Percentiles rank a stretch among this genome's conserved stretches.
phyloP scores from a whole-genome alignment of 2,888 invertebrate genomes.

The Balanococcus diminutus region DNA sequence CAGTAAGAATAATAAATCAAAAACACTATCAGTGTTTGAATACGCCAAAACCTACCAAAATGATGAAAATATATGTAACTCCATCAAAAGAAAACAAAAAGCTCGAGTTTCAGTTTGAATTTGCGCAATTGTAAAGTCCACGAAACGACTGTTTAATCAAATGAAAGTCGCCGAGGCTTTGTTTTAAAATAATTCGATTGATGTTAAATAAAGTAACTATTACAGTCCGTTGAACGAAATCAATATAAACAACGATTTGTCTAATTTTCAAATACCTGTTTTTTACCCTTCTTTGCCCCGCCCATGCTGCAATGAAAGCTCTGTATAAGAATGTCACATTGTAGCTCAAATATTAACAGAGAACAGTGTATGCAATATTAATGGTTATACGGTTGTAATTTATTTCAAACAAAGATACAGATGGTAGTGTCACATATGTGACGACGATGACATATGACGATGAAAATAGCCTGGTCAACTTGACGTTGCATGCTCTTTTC shows the following conservation, averaged over 20 bases:
- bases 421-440: background rate
- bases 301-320: background rate
- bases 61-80: too few relatives aligned
- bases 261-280: constrained; percentile 20
- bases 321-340: background rate
- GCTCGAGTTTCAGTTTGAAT: constrained; percentile 11
- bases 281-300: background rate
- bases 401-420: background rate
- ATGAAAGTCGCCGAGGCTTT: constrained; percentile 10
- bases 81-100: constrained; percentile 19
- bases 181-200: constrained; percentile 25
- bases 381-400: background rate
- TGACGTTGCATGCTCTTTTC: background rate
- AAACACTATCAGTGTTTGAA: too few relatives aligned
- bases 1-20: too few relatives aligned
- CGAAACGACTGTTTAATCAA: constrained; percentile 9
- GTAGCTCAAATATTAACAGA: constrained; percentile 2
- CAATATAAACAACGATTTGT: background rate
- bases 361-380: background rate
- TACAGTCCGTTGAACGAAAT: background rate
- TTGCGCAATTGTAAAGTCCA: background rate
- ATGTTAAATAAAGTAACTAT: background rate
- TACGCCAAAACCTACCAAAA: too few relatives aligned
- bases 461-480: background rate
- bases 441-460: background rate